These are phyloP conservation scores for Epizoanthus ramosus DNA, from an alignment of 92 coral and sea anemone genomes.

Conservation along the genomic window DNA sequence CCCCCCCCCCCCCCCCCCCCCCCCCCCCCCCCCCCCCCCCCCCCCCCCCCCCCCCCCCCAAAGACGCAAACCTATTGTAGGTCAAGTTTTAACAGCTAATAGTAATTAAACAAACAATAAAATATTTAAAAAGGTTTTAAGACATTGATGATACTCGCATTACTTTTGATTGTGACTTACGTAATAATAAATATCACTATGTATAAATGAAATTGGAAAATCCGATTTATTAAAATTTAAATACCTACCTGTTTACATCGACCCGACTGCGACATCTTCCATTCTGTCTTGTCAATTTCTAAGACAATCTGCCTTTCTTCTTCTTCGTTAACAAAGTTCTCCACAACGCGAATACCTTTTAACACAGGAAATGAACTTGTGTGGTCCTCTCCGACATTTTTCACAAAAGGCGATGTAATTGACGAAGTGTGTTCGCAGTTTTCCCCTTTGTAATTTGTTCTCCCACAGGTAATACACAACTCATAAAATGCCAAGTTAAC, in stretches of 20 bases:
- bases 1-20: no score
- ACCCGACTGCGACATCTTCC: slow-evolving; percentile 95
- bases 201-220: neutral
- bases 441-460: slow-evolving; percentile 37
- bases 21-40: no score
- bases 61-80: no score
- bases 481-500: slow-evolving; percentile 30
- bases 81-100: no score
- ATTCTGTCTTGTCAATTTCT: slow-evolving; percentile 78
- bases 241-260: slow-evolving; percentile 84
- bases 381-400: neutral
- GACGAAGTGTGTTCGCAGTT: slow-evolving; percentile 22
- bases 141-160: no score
- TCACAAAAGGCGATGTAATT: neutral
- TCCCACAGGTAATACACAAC: slow-evolving; percentile 70
- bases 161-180: no score
- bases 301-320: slow-evolving; percentile 73
- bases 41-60: no score
- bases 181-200: no score
- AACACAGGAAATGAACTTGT: slow-evolving; percentile 35
- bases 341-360: slow-evolving; percentile 73
- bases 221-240: neutral
- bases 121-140: no score
- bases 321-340: slow-evolving; percentile 66
- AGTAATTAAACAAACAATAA: no score